Evolutionary conservation across 2,113 vertebrate species (phyloP), one percentile per base, ranked within the genome.

Genomic region (Pseudorectes ferrugineus): DNA sequence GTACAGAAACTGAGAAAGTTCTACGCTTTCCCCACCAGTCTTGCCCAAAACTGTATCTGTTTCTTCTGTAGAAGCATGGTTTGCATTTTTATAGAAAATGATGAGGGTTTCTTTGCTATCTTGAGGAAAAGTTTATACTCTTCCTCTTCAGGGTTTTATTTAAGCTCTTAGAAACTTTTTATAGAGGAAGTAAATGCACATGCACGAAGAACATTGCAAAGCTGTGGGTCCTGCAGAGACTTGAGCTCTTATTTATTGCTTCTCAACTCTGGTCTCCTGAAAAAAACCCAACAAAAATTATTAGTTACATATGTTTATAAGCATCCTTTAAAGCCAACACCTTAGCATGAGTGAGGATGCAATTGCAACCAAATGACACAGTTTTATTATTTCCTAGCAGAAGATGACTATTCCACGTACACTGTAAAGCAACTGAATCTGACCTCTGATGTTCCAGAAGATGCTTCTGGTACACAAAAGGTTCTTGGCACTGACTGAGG

Each of bases 81-180:
- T 81, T 73, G 35, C 11, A 58, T 71, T 84, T 73, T 66, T 13
- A 66, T 3, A 31, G 73, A 77, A 84, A 70, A 5, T 15, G 0
- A 19, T 24, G 9, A 33, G 2, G 1, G 5, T 0, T 28, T 51
- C 70, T 85, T 59, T 57, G 11, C 10, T 81, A 0, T 19, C 19
- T 31, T 67, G 23, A 58, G 19, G 31, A 42, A 57, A 91, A 52
- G 4, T 22, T 42, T 28, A 25, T 51, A 59, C 11, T 9, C 3
- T 40, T 80, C 10, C 11, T 43, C 24, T 52, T 63, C 21, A 63
- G 11, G 6, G 14, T 36, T 43, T 70, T 84, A 21, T n/a, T 70
- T 23, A 51, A 55, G 8, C 8, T 54, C 29, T 71, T 58, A 43
- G 2, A 51, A 66, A 14, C 16, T 29, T 38, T 54, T 85, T 57